Percentiles rank a stretch among this genome's conserved stretches.
Conservation (phyloP, 2,113 vertebrate species). For the Gobio gobio region DNA sequence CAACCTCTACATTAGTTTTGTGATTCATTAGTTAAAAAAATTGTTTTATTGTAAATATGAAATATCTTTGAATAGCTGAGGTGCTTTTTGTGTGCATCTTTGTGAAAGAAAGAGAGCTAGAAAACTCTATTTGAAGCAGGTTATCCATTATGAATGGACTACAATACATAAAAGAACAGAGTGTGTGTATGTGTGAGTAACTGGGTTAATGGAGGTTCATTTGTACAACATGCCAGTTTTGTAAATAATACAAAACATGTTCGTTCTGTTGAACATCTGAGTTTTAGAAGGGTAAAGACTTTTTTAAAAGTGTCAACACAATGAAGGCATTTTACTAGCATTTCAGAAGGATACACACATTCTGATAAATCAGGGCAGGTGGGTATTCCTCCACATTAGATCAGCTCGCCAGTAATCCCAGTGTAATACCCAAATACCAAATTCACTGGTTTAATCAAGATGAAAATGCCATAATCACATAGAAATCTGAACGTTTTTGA, state of each 20-base stretch:
- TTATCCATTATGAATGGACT: conserved; percentile 76
- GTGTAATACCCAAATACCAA: neutral
- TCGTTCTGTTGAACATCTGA: neutral
- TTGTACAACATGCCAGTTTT: conserved; percentile 23
- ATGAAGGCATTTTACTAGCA: neutral
- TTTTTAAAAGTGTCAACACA: neutral
- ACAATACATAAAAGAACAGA: conserved; percentile 61
- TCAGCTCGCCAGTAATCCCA: conserved; percentile 15
- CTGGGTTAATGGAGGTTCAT: conserved; percentile 45
- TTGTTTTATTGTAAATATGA: neutral
- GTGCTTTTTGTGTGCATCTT: conserved; percentile 45
- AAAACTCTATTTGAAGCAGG: conserved; percentile 71
- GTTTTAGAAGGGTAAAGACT: neutral
- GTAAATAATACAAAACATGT: conserved; percentile 46
- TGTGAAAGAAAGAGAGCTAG: neutral
- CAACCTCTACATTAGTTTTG: neutral
- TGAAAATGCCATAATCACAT: neutral
- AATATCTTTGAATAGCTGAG: neutral
- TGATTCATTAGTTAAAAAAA: neutral
- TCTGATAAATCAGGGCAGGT: neutral
- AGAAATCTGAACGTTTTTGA: neutral
- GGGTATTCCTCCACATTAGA: neutral
- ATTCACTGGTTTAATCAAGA: neutral
- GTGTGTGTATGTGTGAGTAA: conserved; percentile 45
- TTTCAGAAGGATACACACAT: neutral